Evolutionary conservation across 1,140 invertebrate genomes (phyloP).

Genomic region (Sycobia sp.): DNA sequence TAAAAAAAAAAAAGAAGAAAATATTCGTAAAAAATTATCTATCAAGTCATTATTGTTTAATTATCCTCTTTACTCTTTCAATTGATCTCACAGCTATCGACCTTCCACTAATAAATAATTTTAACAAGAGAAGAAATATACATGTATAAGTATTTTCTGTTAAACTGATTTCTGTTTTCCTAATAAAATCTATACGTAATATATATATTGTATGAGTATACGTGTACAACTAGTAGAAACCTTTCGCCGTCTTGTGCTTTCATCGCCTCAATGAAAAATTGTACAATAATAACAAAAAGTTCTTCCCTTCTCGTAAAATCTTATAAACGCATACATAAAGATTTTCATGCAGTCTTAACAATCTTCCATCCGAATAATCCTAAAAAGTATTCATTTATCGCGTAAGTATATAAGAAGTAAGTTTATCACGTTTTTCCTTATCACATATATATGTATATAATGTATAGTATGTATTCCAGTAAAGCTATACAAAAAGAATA

Average conservation of each 20-base stretch:
- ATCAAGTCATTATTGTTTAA: background rate
- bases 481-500: background rate
- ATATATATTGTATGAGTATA: slow-evolving; percentile 3
- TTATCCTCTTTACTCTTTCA: background rate
- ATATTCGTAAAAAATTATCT: slow-evolving; percentile 9
- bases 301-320: no score
- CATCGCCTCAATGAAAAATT: slow-evolving; percentile 1
- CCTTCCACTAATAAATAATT: no score
- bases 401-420: slow-evolving; percentile 3
- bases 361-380: slow-evolving; percentile 19
- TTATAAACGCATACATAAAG: background rate
- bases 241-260: slow-evolving; percentile 4
- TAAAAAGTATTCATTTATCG: slow-evolving; percentile 23
- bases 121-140: no score
- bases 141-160: background rate
- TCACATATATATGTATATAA: background rate
- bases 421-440: slow-evolving; percentile 9
- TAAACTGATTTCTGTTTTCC: background rate
- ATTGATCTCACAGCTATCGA: no score
- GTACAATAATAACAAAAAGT: background rate
- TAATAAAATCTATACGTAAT: background rate
- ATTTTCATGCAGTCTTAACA: slow-evolving; percentile 18
- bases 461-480: no score
- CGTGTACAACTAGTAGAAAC: slow-evolving; percentile 21
- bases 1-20: no score